phyloP scores from a whole-genome alignment of 2,797 vertebrate genomes.

The Peromyscus aztecus region DNA sequence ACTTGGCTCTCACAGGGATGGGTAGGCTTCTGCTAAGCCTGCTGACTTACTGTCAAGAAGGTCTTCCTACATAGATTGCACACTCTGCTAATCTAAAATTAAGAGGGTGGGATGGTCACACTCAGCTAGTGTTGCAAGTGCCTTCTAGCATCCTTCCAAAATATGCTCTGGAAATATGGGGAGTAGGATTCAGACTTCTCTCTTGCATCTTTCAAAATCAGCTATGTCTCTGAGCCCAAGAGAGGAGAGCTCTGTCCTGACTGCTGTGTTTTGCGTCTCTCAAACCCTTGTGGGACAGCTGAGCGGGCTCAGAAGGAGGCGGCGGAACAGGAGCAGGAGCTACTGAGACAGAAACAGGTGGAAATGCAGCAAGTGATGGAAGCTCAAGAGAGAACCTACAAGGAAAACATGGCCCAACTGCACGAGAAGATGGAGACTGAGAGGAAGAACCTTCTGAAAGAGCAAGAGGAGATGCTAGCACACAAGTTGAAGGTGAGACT shows the following conservation, averaged over 20 bases:
- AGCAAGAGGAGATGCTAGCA: background rate
- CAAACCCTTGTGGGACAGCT: background rate
- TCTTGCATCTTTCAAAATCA: background rate
- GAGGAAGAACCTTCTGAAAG: background rate
- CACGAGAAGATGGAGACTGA: background rate
- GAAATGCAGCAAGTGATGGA: background rate
- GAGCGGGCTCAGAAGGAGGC: constrained; percentile 3
- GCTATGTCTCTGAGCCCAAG: background rate
- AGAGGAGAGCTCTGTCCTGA: background rate
- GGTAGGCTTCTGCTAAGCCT: background rate
- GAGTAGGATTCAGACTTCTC: background rate
- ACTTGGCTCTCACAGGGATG: background rate
- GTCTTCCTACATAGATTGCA: background rate
- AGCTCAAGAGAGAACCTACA: background rate
- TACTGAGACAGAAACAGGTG: background rate
- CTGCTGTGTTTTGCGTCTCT: background rate
- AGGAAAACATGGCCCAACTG: background rate
- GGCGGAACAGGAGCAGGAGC: background rate
- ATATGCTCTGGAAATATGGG: background rate
- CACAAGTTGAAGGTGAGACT: constrained; percentile 8
- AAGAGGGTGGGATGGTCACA: background rate
- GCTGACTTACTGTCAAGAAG: background rate
- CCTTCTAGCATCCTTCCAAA: background rate
- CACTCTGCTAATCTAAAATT: background rate
- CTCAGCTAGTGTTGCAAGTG: background rate